Evolutionary conservation across 2,113 vertebrate genomes (phyloP).

Genomic region (Sphyrna mokarran): DNA sequence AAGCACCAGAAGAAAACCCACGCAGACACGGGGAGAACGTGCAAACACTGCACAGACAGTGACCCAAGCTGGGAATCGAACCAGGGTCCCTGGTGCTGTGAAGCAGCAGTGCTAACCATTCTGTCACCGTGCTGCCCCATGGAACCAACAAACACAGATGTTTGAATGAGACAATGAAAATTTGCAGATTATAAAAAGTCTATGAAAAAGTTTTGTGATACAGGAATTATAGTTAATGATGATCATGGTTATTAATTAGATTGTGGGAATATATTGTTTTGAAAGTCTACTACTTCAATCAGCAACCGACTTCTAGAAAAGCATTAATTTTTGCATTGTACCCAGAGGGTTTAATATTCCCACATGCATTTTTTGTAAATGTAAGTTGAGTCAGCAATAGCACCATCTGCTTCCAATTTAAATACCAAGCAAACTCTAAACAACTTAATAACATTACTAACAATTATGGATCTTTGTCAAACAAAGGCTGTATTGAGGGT

Average conservation of each 20-base stretch:
- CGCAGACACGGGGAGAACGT: too few species aligned
- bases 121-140: too few species aligned
- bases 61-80: too few species aligned
- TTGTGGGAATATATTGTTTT: neutral
- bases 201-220: too few species aligned
- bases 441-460: neutral
- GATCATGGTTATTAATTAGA: neutral
- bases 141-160: neutral
- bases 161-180: neutral
- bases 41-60: too few species aligned
- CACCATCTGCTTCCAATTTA: slow-evolving; percentile 5
- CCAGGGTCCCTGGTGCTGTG: too few species aligned
- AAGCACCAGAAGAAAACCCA: too few species aligned
- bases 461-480: neutral
- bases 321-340: neutral
- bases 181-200: neutral
- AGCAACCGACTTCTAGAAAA: neutral
- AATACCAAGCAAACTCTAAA: neutral
- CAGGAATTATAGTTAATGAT: neutral
- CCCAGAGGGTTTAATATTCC: neutral
- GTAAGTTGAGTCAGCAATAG: neutral
- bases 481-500: neutral
- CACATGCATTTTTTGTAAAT: neutral
- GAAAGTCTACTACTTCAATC: neutral
- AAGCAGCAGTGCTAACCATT: too few species aligned